phyloP scores from a whole-genome alignment of 2,888 invertebrate genomes.

The Mantis religiosa region DNA sequence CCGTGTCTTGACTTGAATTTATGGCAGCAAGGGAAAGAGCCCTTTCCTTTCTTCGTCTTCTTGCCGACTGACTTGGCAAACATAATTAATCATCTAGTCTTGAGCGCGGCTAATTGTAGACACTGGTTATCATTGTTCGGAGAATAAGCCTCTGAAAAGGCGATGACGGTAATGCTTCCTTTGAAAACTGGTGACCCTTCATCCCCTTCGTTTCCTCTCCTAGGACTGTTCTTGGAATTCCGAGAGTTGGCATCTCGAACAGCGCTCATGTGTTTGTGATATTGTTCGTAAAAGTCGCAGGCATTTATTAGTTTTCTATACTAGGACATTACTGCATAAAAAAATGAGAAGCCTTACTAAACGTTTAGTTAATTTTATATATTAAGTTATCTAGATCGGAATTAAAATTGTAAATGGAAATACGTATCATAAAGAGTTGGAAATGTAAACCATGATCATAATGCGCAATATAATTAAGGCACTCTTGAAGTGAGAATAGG shows the following conservation, averaged over 20 bases:
- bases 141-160: neutral
- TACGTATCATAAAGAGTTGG: no score
- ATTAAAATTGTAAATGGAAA: no score
- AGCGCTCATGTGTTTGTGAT: no score
- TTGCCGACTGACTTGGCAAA: conserved; percentile 9
- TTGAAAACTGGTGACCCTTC: neutral
- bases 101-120: conserved; percentile 7
- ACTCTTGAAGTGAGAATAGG: no score
- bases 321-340: no score
- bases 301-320: no score
- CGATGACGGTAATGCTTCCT: neutral
- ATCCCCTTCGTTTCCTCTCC: neutral
- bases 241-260: neutral
- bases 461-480: no score
- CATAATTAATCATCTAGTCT: neutral
- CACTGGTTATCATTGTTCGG: conserved; percentile 4
- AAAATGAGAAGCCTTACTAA: no score
- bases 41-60: neutral
- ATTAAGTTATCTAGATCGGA: no score
- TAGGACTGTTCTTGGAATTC: neutral
- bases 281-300: no score
- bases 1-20: neutral
- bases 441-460: no score
- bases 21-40: neutral
- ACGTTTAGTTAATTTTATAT: no score